A percentile compares a stretch with the other conserved stretches of the same genome.
Conservation (phyloP, 2,888 invertebrate species). For the Xestia xanthographa region DNA sequence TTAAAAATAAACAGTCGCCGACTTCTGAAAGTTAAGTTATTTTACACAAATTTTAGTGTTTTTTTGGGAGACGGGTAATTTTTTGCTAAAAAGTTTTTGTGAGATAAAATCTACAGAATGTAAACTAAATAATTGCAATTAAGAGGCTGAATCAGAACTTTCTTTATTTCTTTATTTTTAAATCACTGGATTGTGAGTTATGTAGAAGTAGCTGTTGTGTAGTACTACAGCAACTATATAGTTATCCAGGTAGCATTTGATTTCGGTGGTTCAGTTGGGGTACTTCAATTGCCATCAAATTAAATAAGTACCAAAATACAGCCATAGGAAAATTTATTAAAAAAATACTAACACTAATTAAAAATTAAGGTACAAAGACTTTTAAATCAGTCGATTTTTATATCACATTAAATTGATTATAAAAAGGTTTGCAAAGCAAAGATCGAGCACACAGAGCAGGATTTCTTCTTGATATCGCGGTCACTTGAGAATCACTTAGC, state of each 20-base stretch:
- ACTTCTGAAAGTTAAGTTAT: no score
- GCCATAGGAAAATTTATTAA: slow-evolving; percentile 50
- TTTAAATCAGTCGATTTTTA: slow-evolving; percentile 26
- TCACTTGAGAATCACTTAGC: slow-evolving; percentile 51
- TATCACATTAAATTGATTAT: slow-evolving; percentile 27
- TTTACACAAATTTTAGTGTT: no score
- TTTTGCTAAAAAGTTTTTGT: no score
- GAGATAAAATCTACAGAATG: no score
- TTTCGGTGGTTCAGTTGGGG: neutral
- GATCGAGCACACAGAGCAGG: slow-evolving; percentile 34
- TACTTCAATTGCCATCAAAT: neutral
- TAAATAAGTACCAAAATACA: slow-evolving; percentile 28
- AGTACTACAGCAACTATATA: no score
- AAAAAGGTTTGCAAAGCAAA: slow-evolving; percentile 40
- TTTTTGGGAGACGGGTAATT: no score
- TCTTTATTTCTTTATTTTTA: no score
- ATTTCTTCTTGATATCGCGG: slow-evolving; percentile 8
- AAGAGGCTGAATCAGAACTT: no score
- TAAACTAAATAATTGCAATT: no score
- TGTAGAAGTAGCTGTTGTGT: no score
- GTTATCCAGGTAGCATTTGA: neutral
- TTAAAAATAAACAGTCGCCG: no score
- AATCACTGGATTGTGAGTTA: no score
- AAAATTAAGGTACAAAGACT: slow-evolving; percentile 22
- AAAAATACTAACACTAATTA: slow-evolving; percentile 36